phyloP scores from a whole-genome alignment of 53 echinoderm and acorn worm species.

The Echinarachnius parma region DNA sequence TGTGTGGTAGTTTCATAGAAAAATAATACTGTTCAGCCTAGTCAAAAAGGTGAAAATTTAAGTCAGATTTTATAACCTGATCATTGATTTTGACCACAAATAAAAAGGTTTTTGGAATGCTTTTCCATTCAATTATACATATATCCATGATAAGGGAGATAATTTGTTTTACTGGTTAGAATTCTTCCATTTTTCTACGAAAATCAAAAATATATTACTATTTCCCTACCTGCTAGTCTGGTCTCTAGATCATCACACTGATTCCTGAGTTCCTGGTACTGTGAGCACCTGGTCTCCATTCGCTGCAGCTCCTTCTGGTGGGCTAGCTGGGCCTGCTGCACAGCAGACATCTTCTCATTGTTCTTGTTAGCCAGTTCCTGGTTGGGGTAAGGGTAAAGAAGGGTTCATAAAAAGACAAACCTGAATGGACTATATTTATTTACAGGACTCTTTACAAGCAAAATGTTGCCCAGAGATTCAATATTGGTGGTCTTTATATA shows the following conservation, averaged over 20 bases:
- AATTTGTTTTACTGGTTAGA: too few relatives aligned
- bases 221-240: constrained; percentile 63
- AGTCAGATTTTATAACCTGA: too few relatives aligned
- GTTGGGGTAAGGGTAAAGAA: background rate
- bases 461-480: background rate
- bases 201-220: background rate
- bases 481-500: background rate
- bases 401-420: background rate
- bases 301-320: constrained; percentile 69
- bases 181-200: background rate
- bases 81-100: too few relatives aligned
- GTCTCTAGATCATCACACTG: constrained; percentile 60
- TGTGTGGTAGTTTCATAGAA: too few relatives aligned
- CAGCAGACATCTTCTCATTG: constrained; percentile 77
- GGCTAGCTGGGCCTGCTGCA: constrained; percentile 71
- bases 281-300: constrained; percentile 69
- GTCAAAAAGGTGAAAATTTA: too few relatives aligned
- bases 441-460: background rate
- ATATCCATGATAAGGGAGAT: too few relatives aligned
- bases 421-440: background rate
- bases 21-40: too few relatives aligned
- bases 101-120: too few relatives aligned
- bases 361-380: constrained; percentile 93
- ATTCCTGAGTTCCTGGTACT: constrained; percentile 72
- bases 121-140: too few relatives aligned